Base-by-base conservation (phyloP, 2,113 vertebrate species). In the Pygoscelis adeliae region DNA sequence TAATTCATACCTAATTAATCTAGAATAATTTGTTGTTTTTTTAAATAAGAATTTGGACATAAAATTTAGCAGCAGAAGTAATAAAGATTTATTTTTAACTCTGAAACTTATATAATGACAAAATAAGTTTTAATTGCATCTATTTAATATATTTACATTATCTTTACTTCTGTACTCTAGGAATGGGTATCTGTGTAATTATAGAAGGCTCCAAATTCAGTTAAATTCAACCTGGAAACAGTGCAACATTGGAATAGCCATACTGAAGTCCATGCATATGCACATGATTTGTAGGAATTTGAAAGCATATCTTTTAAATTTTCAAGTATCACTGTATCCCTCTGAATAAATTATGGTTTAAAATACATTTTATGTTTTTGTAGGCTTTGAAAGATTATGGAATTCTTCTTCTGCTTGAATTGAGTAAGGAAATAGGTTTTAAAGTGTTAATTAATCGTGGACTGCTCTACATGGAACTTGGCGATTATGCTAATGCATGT, bases 351-450 rank as follows among this genome's bases (percentile, higher is more conserved):
- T 83, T 22, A 71, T 79, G 11, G 8, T 42, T 95, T 59, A 76
- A 94, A 95, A 65, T 86, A 20, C 13, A 72, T 83, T 18, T 87
- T 15, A 85, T 95, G 42, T 73, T 93, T 98, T 94, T 92, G 44
- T 94, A 99, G 98, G 98, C 98, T 80, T 96, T 99, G 86, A 98
- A 73, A 96, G 98, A 99, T 94, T 99, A 98, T 87, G 95, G 98
- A 80, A 97, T 98, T 70, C 95, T 98, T 77, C 97, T 98, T 30
- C 98, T 98, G 58, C 97, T 98, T 85, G 92, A 98, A 14, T n/a
- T 93, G 56, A 96, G 76, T 92, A 93, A 97, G 84, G 98, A 97
- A 53, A 89, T 98, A 79, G 66, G 80, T 30, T 90, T 98, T 38
- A 98, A 98, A 82, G 97, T 98, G 53, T 96, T 98, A 79, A 94